phyloP scores from a whole-genome alignment of 2,888 invertebrate genomes.

The Thalpophila matura region DNA sequence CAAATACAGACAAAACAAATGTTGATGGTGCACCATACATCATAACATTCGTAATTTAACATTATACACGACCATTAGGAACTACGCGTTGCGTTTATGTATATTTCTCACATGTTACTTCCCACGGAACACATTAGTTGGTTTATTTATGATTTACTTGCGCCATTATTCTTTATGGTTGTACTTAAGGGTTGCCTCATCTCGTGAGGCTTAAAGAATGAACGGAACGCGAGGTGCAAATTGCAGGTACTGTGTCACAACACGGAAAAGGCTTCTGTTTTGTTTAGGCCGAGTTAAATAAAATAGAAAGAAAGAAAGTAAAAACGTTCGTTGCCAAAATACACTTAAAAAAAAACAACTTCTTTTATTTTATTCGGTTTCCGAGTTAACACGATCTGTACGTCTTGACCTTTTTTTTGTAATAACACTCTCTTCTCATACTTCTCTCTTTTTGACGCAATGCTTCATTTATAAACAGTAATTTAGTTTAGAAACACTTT shows the following conservation, averaged over 20 bases:
- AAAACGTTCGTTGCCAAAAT: neutral
- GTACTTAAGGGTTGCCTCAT: conserved; percentile 72
- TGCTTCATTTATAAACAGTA: too few species aligned
- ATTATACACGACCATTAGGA: conserved; percentile 43
- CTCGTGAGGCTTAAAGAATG: conserved; percentile 14
- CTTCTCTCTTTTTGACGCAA: too few species aligned
- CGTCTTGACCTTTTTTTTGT: too few species aligned
- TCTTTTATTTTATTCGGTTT: too few species aligned
- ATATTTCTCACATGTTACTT: conserved; percentile 72
- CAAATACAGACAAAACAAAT: conserved; percentile 23
- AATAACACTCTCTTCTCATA: too few species aligned
- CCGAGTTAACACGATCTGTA: too few species aligned
- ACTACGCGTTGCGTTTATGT: conserved; percentile 31
- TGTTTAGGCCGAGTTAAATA: neutral
- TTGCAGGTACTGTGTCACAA: neutral
- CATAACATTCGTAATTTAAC: conserved; percentile 19
- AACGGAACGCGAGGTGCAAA: conserved; percentile 25
- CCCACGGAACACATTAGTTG: conserved; percentile 73
- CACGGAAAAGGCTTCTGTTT: too few species aligned
- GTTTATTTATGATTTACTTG: conserved; percentile 73
- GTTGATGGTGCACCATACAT: neutral
- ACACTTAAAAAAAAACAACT: neutral
- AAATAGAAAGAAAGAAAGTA: neutral
- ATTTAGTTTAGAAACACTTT: too few species aligned
- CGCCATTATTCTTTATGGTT: conserved; percentile 70